Evolutionary conservation across 2,113 vertebrate genomes (phyloP), one percentile per base, ranked within the genome.

Genomic region (Toxotes chatareus): DNA sequence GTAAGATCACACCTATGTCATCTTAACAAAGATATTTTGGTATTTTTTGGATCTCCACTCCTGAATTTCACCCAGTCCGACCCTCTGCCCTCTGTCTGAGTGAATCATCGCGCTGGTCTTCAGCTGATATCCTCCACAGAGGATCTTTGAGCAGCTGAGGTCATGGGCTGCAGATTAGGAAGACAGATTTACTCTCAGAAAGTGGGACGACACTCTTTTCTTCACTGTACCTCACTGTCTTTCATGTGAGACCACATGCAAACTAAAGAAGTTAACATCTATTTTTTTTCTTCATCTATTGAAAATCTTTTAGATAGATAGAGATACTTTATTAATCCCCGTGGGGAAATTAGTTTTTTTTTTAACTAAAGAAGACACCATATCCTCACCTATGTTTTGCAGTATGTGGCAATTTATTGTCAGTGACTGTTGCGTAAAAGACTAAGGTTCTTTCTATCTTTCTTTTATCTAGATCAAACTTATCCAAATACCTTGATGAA

Each of bases 71-170:
- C 55, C 31, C 14, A 0, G 27, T 2, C n/a, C 44, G 67, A 67
- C 70, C 46, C 63, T 27, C 19, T 31, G 34, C 46, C 63, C 27
- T 34, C 40, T 5, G 23, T 49, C 79, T 7, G 44, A 63, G 68
- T 73, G 47, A 86, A 31, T 70, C 81, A 27, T 31, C 0, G 1
- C 4, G 36, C 59, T 49, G 38, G 53, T 68, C 38, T 56, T 75
- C 65, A 56, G 79, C 56, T 78, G 83, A 82, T 49, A 14, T 13
- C 21, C 56, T 69, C 36, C 40, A 5, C 80, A 49, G 79, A 88
- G 79, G 73, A 66, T 71, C 82, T 70, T 53, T 32, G 82, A 88
- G 90, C 68, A 82, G 87, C 86, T 87, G 75, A 83, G 80, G 89
- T 86, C 83, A 83, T 2, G 27, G 59, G 69, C 78, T 56, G 66